Evolutionary conservation across 2,797 vertebrate genomes (phyloP), one percentile per base, ranked within the genome.

Genomic region (Aulostomus chinensis): DNA sequence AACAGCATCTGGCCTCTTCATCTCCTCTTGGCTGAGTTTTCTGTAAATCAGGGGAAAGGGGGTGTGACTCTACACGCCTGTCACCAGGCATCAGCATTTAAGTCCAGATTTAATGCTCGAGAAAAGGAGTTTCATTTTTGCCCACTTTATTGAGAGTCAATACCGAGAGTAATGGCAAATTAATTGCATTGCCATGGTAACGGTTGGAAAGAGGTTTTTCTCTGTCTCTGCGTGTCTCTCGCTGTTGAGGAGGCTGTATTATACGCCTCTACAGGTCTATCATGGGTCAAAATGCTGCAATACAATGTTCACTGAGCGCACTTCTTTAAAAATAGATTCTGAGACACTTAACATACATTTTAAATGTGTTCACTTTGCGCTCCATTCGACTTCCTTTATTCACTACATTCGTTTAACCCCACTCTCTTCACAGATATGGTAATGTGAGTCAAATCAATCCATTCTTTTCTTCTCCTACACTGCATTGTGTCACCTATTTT

Each of bases 171-270:
- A 61, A 81, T 63, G 55, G 68, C 52, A 73, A 50, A 69, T 66
- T 70, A 78, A 81, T 74, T 78, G 54, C 58, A 85, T 89, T 79
- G 70, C 86, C 86, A 89, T 90, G 86, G 87, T 74, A 87, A 91
- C 88, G 17, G 71, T 34, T 65, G 77, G 65, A 58, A 60, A 73
- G 70, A 73, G 76, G 50, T 65, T 30, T 67, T 71, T 78, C 65
- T 79, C 30, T 34, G 16, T 57, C 41, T 78, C 26, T 62, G 51
- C 31, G 55, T 22, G 30, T 74, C 52, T 67, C 49, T 76, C 34
- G 1, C 20, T 62, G 62, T 18, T 68, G 75, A 78, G 35, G 66
- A 72, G 59, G 67, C 68, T 65, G 73, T 32, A 17, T 40, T 45
- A 47, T 35, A 75, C 61, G 47, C 73, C 75, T 76, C 74, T 62